Conservation (phyloP, 2,888 invertebrate species). For the Synergus gifuensis region DNA sequence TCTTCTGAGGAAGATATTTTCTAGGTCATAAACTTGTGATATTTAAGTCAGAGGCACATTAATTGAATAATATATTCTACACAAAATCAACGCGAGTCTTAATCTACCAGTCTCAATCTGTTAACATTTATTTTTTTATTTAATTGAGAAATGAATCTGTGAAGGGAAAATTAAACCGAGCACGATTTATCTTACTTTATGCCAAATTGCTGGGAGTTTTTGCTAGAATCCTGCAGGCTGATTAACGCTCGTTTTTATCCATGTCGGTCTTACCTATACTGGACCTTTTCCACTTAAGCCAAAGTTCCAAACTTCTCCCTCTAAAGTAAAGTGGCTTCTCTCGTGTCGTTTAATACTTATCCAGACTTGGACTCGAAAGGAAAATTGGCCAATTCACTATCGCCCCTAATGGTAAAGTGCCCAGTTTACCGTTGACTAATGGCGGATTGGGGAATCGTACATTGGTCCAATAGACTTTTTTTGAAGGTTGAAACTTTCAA, state of each 20-base stretch:
- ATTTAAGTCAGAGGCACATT: neutral
- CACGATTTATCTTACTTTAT: conserved; percentile 7
- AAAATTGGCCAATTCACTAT: conserved; percentile 42
- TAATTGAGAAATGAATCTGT: neutral
- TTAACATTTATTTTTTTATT: neutral
- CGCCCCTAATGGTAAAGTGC: conserved; percentile 33
- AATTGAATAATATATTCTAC: neutral
- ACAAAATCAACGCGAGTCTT: too few species aligned
- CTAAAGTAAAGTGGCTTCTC: conserved; percentile 19
- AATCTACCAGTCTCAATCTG: neutral
- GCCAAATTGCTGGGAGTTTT: conserved; percentile 9
- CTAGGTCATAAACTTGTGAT: neutral
- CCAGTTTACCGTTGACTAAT: conserved; percentile 41
- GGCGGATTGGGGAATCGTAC: conserved; percentile 24
- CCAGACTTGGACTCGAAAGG: conserved; percentile 24
- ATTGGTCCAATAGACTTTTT: conserved; percentile 22
- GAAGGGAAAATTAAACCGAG: neutral
- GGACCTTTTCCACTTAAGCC: conserved; percentile 40
- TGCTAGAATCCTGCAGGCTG: conserved; percentile 8
- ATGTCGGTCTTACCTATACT: conserved; percentile 32
- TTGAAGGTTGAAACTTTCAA: conserved; percentile 9
- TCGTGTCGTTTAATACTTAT: conserved; percentile 39
- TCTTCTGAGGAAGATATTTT: neutral
- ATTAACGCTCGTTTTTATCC: conserved; percentile 38
- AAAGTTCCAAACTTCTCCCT: conserved; percentile 27